Conservation (phyloP, 2,113 vertebrate genomes). For the Pomatostomus ruficeps region DNA sequence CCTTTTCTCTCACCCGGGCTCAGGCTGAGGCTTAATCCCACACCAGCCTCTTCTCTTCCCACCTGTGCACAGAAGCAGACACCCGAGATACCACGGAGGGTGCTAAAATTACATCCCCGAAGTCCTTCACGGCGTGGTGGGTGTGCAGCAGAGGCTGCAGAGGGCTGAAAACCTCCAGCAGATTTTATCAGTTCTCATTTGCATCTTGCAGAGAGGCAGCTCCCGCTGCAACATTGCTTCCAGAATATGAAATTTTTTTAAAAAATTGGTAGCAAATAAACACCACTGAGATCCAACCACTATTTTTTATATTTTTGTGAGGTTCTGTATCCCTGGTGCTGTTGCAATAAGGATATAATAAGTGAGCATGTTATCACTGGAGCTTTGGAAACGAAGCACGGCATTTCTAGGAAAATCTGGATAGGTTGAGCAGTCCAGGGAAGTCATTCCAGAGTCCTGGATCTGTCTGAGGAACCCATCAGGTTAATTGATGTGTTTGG, state of each 20-base stretch:
- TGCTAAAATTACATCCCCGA: neutral
- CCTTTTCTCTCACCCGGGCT: neutral
- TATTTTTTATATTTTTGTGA: neutral
- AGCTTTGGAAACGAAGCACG: neutral
- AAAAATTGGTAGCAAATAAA: neutral
- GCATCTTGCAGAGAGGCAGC: neutral
- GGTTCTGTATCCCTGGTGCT: neutral
- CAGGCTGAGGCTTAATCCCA: neutral
- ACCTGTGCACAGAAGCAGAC: neutral
- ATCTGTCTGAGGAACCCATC: neutral
- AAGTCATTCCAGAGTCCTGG: neutral
- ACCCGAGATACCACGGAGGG: neutral
- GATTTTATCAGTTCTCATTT: neutral
- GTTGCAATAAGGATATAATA: neutral
- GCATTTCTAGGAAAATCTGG: neutral
- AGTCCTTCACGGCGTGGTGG: neutral
- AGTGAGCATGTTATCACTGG: neutral
- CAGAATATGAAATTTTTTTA: neutral
- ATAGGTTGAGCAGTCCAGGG: neutral
- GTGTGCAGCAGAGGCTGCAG: neutral
- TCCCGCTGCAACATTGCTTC: neutral
- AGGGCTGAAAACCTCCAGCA: neutral
- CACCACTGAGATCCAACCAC: neutral
- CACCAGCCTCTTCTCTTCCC: neutral
- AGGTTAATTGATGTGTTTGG: neutral